Conservation (phyloP, 92 coral and sea anemone species). For the Epizoanthus rinbou region DNA sequence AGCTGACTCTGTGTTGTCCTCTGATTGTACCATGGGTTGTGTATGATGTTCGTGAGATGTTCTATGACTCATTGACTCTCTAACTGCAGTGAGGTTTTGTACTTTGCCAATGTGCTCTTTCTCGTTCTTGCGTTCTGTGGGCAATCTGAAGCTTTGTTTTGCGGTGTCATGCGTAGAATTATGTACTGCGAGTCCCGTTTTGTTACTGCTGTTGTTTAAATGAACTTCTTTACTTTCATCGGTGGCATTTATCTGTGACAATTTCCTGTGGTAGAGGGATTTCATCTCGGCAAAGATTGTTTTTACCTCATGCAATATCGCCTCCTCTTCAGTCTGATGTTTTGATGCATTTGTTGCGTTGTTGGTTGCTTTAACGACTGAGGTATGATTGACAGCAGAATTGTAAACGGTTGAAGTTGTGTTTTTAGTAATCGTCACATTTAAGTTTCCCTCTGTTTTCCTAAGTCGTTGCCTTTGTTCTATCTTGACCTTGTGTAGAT, state of each 20-base stretch:
- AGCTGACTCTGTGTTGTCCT: not conserved
- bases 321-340: slow-evolving; percentile 51
- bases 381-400: not conserved
- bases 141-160: not conserved
- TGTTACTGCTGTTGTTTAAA: not conserved
- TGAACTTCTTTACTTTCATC: not conserved
- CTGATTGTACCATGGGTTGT: not conserved
- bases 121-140: not conserved
- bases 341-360: not conserved
- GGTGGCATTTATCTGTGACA: slow-evolving; percentile 5
- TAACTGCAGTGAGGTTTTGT: not conserved
- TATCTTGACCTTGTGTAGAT: not conserved
- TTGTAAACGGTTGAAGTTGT: not conserved
- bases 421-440: not conserved
- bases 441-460: not conserved
- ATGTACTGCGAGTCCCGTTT: not conserved
- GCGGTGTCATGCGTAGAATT: not conserved
- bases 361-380: not conserved
- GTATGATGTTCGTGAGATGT: not conserved
- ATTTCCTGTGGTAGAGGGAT: slow-evolving; percentile 50
- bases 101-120: not conserved
- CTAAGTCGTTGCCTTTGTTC: not conserved
- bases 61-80: not conserved
- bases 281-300: slow-evolving; percentile 76
- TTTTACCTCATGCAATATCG: slow-evolving; percentile 67